Base-by-base conservation (phyloP, 2,888 invertebrate species). In the Tholera decimalis region DNA sequence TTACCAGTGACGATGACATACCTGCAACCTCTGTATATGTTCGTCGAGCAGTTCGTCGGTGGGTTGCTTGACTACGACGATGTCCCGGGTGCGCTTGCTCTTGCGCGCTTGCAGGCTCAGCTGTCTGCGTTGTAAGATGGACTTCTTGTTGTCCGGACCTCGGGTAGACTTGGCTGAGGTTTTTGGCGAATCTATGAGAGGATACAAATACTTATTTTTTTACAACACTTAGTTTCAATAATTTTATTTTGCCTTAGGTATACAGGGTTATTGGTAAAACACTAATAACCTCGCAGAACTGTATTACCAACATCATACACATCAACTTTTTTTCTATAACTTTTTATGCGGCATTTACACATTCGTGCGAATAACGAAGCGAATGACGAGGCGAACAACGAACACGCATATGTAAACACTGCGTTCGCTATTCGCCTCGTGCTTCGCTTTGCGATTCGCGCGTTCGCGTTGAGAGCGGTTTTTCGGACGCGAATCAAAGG, bases 1-100 rank as follows among this genome's bases (percentile, higher is more conserved):
- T n/a, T n/a, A n/a, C 30, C 9, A 33, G 30, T 33, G 6, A 3
- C 9, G 1, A 7, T 9, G 35, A 5, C 5, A 5, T 39, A 97
- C 97, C 94, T 97, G 97, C 44, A 98, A 89, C 69, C 97, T 95
- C 49, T 97, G 91, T 57, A 98, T 96, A 83, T 98, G 98, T 9
- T 98, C 97, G 89, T 98, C 98, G 60, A 97, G 88, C 20, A 84
- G 84, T 0, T 89, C 84, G 2, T 91, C 93, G 0, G 91, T 85
- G 0, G 97, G 97, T 0, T 97, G 97, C 86, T 98, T 98, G 0
- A 98, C 98, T 4, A 98, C 97, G 0, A 98, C 97, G 46, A 98
- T 98, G 79, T 97, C 98, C 71, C 98, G 97, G 0, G 97, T 96
- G 0, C 96, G 91, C 92, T 96, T 83, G 88, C 89, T 84, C 91